Evolutionary conservation across 2,113 vertebrate genomes (phyloP).

Genomic region (Origma solitaria): DNA sequence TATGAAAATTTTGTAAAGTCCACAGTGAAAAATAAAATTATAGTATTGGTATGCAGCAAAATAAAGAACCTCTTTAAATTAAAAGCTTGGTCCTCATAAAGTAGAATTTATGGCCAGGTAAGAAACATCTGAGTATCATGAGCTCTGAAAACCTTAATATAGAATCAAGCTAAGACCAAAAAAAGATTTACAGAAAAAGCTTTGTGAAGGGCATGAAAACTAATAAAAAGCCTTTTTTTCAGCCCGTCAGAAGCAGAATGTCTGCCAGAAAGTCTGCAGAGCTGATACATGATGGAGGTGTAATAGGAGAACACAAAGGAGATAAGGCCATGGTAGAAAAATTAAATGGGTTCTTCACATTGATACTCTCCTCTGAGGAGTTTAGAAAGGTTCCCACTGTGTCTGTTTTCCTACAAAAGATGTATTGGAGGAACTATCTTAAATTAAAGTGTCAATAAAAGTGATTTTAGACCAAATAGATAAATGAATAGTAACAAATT

Average conservation of each 20-base stretch:
- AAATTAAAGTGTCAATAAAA: slow-evolving; percentile 36
- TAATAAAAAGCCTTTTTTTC: background rate
- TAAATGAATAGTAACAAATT: slow-evolving; percentile 32
- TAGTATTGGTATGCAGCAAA: background rate
- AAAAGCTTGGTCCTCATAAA: background rate
- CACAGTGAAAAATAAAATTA: background rate
- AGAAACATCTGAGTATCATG: background rate
- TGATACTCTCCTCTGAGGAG: background rate
- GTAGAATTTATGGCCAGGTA: background rate
- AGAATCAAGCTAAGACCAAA: background rate
- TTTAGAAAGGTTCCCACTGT: background rate
- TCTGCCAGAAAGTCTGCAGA: background rate
- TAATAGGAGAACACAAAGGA: background rate
- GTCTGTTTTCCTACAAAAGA: background rate
- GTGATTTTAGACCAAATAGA: slow-evolving; percentile 20
- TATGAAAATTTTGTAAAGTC: background rate
- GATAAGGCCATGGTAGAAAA: background rate
- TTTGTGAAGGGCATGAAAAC: background rate
- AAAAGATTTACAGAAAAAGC: background rate
- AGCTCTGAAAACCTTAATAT: background rate
- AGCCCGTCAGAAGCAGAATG: background rate
- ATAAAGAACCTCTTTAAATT: background rate
- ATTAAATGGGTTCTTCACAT: background rate
- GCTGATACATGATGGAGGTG: background rate
- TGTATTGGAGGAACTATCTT: background rate